These are phyloP conservation scores for Pachydiplax longipennis DNA, from an alignment of 2,888 invertebrate genomes.

Conservation along the genomic window DNA sequence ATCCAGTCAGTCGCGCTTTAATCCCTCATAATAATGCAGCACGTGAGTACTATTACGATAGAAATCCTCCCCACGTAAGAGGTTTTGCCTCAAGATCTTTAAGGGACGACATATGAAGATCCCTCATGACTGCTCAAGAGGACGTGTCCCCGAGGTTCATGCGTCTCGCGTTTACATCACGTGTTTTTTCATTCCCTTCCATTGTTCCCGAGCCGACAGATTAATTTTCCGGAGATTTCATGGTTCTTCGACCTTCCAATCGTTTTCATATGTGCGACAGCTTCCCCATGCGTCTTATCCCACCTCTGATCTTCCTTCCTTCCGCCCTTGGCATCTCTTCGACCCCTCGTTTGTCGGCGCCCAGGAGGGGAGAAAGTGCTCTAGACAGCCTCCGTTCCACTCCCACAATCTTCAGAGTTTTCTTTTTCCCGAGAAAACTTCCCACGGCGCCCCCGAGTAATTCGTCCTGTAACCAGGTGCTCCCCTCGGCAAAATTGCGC, in stretches of 20 bases:
- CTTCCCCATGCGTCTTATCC: background rate
- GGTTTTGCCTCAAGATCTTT: too few relatives aligned
- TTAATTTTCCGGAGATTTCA: too few relatives aligned
- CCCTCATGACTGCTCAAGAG: too few relatives aligned
- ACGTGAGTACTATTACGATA: too few relatives aligned
- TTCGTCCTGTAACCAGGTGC: slow-evolving; percentile 1
- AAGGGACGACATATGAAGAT: too few relatives aligned
- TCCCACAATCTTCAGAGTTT: background rate
- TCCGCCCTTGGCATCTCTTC: background rate
- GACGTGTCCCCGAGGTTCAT: too few relatives aligned
- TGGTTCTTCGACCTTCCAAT: background rate
- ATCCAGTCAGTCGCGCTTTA: too few relatives aligned
- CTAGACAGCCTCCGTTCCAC: background rate
- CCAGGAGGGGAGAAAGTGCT: background rate
- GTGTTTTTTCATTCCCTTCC: too few relatives aligned
- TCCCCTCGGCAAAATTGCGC: background rate
- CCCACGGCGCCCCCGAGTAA: background rate
- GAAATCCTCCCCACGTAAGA: too few relatives aligned
- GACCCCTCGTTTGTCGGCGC: background rate
- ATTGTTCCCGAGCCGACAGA: too few relatives aligned
- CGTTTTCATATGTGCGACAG: background rate
- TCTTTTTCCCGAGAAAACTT: background rate
- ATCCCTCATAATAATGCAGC: too few relatives aligned
- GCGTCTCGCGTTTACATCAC: too few relatives aligned
- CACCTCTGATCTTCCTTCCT: background rate